Percentiles rank a stretch among this genome's conserved stretches.
These are phyloP conservation scores for Oopsacas minuta DNA, from an alignment of 37 sponge, comb jelly and placozoan species.

Conservation along the genomic window DNA sequence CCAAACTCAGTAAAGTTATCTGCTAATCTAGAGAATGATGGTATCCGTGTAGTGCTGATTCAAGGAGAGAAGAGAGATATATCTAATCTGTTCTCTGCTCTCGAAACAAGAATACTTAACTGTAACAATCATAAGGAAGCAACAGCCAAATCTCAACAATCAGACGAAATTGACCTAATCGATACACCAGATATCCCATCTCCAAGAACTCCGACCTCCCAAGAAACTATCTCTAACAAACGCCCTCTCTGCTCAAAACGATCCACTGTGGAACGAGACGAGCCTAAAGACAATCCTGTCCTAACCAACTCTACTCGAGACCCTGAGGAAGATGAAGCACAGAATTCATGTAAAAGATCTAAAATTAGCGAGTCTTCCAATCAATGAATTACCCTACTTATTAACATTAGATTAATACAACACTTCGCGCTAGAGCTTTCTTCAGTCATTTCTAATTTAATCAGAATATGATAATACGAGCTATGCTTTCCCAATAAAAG, in stretches of 20 bases:
- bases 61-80: not conserved
- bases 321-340: not conserved
- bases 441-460: not conserved
- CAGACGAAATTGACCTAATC: not conserved
- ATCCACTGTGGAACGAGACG: not conserved
- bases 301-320: not conserved
- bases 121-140: not conserved
- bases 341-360: not conserved
- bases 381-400: not conserved
- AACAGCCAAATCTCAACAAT: not conserved
- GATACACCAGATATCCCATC: not conserved
- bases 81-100: not conserved
- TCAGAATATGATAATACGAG: not conserved
- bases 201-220: not conserved
- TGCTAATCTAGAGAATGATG: not conserved
- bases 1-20: slow-evolving; percentile 4
- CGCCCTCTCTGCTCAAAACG: not conserved
- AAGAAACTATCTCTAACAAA: not conserved
- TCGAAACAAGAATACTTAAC: not conserved
- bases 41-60: not conserved
- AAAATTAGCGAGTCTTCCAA: not conserved
- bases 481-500: not conserved
- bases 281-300: not conserved
- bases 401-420: not conserved
- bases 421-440: not conserved